A percentile compares a stretch with the other conserved stretches of the same genome.
Conservation (phyloP, 2,797 vertebrate species). For the Ptychadena robeensis region DNA sequence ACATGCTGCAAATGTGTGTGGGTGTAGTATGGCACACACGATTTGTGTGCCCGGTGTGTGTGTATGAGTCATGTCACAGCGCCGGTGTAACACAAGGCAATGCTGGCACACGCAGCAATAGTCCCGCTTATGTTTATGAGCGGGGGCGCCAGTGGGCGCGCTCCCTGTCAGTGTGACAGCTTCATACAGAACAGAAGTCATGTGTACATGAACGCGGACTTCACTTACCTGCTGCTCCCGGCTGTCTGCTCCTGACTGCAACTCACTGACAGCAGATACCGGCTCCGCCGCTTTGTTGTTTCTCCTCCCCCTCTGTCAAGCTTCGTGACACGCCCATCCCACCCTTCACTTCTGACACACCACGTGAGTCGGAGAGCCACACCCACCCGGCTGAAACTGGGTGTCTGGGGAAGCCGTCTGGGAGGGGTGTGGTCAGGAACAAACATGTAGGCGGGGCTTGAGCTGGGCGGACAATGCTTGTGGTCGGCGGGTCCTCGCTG, state of each 20-base stretch:
- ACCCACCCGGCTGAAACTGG: conserved; percentile 1
- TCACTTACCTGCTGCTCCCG: conserved; percentile 50
- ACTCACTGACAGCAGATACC: conserved; percentile 54
- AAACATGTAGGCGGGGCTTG: not conserved
- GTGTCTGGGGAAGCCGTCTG: conserved; percentile 44
- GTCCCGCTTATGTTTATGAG: not conserved
- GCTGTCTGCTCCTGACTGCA: not conserved
- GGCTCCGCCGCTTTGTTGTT: conserved; percentile 51
- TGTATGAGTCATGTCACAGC: not conserved
- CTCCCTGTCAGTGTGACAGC: not conserved
- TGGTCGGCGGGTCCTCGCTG: not conserved
- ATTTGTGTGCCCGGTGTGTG: no score
- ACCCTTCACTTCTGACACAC: not conserved
- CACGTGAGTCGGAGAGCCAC: conserved; percentile 14
- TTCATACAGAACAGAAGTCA: not conserved
- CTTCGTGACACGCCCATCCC: conserved; percentile 24
- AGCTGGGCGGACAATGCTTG: not conserved
- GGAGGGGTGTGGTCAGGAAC: not conserved
- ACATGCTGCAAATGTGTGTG: not conserved
- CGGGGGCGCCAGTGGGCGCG: not conserved
- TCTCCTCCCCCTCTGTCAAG: conserved; percentile 41
- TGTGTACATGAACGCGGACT: not conserved
- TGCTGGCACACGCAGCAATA: not conserved
- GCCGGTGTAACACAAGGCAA: conserved; percentile 5
- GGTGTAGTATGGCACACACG: not conserved